Evolutionary conservation across 2,797 vertebrate genomes (phyloP), one percentile per base, ranked within the genome.

Genomic region (Sciurus carolinensis): DNA sequence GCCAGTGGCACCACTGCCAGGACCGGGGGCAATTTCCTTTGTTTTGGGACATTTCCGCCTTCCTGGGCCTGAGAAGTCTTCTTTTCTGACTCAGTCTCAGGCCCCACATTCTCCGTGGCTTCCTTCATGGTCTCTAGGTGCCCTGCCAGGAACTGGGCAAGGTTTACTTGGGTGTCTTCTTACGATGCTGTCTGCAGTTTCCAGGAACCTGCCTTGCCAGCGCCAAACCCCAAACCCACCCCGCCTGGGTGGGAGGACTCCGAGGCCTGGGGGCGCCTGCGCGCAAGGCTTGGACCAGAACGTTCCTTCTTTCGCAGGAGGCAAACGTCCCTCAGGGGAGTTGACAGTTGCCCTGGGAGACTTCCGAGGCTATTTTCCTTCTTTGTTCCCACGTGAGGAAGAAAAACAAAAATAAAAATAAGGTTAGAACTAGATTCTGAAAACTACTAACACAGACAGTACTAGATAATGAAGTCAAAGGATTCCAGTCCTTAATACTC

Each of bases 21-120:
- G 44, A 1, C 12, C 0, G 0, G 0, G 20, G 7, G 0, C 0
- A 1, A 14, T 13, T n/a, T 76, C 5, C 2, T 11, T 11, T 0
- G 1, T 11, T 44, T 47, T 22, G 3, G 7, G 20, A 4, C 20
- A 20, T 4, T 33, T 15, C 20, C 8, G 7, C 4, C 69, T 9
- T 72, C 42, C 62, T 12, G 28, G 42, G 28, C 28, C 12, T 26
- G 39, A 11, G 0, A 7, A 26, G 22, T 13, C 52, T 20, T 57
- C 18, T 8, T 59, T 22, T 22, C 5, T 1, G 54, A 7, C 14
- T 10, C 59, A 62, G 59, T 11, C 59, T 26, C 59, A 26, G 24
- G 3, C 22, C 26, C 20, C 54, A 22, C 7, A 22, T 22, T 57
- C 54, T 26, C 24, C 18, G 24, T 0, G 8, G 22, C 10, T n/a